Evolutionary conservation across 2,113 vertebrate species (phyloP).

Genomic region (Halcyon senegalensis): DNA sequence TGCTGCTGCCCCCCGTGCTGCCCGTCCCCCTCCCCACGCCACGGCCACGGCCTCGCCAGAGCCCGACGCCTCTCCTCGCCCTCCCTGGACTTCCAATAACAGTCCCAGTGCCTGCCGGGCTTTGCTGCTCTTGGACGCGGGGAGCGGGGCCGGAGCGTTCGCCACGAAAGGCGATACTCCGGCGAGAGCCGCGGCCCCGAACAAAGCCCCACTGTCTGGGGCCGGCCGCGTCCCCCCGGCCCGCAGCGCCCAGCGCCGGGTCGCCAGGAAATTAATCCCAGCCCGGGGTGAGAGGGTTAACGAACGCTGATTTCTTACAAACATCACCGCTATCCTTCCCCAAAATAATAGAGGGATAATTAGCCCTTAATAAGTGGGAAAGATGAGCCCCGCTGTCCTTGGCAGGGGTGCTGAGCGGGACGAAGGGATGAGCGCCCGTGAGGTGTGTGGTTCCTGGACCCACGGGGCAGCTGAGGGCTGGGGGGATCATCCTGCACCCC

Average conservation of each 20-base stretch:
- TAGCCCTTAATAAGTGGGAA: conserved; percentile 24
- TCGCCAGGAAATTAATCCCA: conserved; percentile 41
- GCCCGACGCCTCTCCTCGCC: not conserved
- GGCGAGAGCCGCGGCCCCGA: conserved; percentile 7
- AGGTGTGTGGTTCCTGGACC: not conserved
- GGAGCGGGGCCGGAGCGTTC: conserved; percentile 13
- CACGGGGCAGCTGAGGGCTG: accelerated
- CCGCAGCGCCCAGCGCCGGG: not conserved
- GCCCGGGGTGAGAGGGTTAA: conserved; percentile 55
- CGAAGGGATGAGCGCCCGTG: not conserved
- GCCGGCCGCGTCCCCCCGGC: not conserved
- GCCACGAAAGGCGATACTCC: conserved; percentile 48
- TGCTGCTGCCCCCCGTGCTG: not conserved
- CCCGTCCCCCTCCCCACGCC: not conserved
- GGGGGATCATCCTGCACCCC: not conserved
- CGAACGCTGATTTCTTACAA: conserved; percentile 31
- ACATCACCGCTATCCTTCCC: not conserved
- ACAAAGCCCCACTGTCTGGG: conserved; percentile 56
- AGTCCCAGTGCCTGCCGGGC: conserved; percentile 17
- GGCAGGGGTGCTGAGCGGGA: not conserved
- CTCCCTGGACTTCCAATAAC: not conserved
- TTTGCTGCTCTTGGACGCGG: conserved; percentile 52
- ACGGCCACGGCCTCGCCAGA: not conserved
- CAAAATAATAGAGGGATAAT: conserved; percentile 20
- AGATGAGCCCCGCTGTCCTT: not conserved